Conservation (phyloP, 1,140 invertebrate species). For the Magallana angulata region DNA sequence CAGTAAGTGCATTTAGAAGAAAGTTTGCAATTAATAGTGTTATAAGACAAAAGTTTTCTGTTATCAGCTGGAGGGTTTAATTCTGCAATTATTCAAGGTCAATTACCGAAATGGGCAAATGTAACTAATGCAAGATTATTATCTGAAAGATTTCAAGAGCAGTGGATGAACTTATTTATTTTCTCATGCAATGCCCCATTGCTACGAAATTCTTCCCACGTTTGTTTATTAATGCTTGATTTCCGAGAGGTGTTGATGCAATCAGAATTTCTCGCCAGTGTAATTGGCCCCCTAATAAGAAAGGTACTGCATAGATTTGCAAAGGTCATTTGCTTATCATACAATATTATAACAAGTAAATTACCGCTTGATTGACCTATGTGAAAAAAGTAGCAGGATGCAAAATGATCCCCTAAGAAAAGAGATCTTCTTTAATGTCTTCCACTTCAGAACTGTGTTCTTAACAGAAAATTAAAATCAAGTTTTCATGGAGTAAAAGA, state of each 20-base stretch:
- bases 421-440: not conserved
- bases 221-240: slow-evolving; percentile 28
- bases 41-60: not conserved
- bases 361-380: slow-evolving; percentile 18
- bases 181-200: slow-evolving; percentile 32
- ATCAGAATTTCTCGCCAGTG: slow-evolving; percentile 1
- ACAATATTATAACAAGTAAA: slow-evolving; percentile 25
- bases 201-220: slow-evolving; percentile 1
- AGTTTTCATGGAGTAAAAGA: not conserved
- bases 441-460: slow-evolving; percentile 15
- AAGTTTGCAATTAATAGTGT: no score
- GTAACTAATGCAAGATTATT: slow-evolving; percentile 13
- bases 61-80: not conserved
- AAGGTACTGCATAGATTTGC: not conserved
- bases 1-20: not conserved
- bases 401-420: not conserved
- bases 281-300: not conserved
- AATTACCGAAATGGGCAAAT: not conserved
- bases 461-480: slow-evolving; percentile 2
- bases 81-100: slow-evolving; percentile 2
- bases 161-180: slow-evolving; percentile 24
- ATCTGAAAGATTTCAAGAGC: not conserved
- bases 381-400: slow-evolving; percentile 2
- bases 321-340: slow-evolving; percentile 25
- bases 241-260: slow-evolving; percentile 18